Conservation (phyloP, 2,797 vertebrate species). For the Eulemur albifrons region DNA sequence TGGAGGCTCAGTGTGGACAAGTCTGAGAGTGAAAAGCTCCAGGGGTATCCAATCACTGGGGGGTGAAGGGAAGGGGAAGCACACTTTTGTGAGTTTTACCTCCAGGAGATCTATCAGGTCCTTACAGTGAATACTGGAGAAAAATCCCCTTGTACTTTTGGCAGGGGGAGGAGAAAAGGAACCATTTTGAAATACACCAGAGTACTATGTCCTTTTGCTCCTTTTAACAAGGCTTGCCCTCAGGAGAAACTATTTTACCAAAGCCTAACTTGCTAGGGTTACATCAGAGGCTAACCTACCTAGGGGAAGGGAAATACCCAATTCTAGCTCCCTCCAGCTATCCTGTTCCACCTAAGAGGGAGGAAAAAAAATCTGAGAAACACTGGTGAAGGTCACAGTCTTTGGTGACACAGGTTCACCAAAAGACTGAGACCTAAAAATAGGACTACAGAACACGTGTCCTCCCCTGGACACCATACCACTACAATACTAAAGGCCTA, state of each 20-base stretch:
- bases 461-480: neutral
- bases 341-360: neutral
- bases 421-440: neutral
- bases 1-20: neutral
- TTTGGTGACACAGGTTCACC: neutral
- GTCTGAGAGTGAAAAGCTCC: neutral
- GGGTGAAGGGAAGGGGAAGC: neutral
- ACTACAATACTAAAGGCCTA: neutral
- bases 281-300: neutral
- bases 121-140: neutral
- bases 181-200: neutral
- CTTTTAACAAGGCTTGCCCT: neutral
- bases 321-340: neutral
- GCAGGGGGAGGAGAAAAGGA: neutral
- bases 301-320: neutral
- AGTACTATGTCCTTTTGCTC: neutral
- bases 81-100: neutral
- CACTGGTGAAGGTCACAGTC: neutral
- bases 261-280: neutral
- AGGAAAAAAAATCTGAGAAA: neutral
- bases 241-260: neutral
- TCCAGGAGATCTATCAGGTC: neutral
- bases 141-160: neutral
- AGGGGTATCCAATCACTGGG: neutral
- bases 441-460: neutral